A percentile compares a stretch with the other conserved stretches of the same genome.
Evolutionary conservation across 2,888 invertebrate genomes (phyloP).

Genomic region (Trileptium ribeirensis): DNA sequence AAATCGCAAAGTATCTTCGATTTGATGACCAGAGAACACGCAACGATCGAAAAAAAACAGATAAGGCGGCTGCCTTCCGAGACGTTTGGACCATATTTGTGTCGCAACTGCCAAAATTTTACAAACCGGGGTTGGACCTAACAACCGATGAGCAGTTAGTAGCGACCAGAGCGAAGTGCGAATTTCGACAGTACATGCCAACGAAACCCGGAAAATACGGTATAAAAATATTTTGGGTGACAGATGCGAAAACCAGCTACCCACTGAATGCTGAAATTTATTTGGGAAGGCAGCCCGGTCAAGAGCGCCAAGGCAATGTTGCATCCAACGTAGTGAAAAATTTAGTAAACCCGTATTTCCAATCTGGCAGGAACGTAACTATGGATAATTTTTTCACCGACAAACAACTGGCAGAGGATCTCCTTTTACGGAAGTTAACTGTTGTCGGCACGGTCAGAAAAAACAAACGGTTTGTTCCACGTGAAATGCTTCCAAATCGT

Average conservation of each 20-base stretch:
- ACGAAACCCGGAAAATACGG: slow-evolving; percentile 54
- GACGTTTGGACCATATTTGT: not conserved
- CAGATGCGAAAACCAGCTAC: slow-evolving; percentile 50
- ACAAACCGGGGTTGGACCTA: slow-evolving; percentile 37
- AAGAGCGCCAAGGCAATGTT: slow-evolving; percentile 47
- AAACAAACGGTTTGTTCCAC: not conserved
- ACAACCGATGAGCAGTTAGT: slow-evolving; percentile 37
- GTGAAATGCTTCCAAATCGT: not conserved
- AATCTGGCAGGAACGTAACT: not conserved
- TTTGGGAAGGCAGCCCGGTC: slow-evolving; percentile 24
- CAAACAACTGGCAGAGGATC: slow-evolving; percentile 3
- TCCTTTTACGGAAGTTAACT: not conserved
- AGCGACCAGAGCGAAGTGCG: slow-evolving; percentile 40
- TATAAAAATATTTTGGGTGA: slow-evolving; percentile 55
- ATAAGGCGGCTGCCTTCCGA: not conserved
- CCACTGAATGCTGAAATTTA: slow-evolving; percentile 24
- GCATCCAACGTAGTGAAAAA: not conserved
- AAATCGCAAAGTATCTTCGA: not conserved
- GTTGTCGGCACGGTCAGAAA: slow-evolving; percentile 1
- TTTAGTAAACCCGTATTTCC: not conserved
- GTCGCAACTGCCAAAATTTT: not conserved
- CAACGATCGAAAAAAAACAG: not conserved
- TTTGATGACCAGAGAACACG: not conserved
- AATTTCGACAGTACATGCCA: slow-evolving; percentile 47
- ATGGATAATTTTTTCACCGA: slow-evolving; percentile 11